Evolutionary conservation across 2,797 vertebrate genomes (phyloP).

Genomic region (Mus spretus): DNA sequence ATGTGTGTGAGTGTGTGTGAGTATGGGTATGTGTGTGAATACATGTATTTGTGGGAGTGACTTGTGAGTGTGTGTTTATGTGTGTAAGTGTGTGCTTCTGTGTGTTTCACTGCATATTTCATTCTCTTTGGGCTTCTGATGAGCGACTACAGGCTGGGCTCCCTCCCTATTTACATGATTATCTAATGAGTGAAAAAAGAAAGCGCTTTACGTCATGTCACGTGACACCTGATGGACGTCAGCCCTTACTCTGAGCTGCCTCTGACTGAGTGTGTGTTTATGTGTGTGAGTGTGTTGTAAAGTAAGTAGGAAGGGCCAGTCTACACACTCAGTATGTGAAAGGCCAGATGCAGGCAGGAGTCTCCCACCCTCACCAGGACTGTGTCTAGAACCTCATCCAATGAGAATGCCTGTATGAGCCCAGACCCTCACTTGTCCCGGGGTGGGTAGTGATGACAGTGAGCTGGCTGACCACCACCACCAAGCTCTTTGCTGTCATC

Average conservation of each 20-base stretch:
- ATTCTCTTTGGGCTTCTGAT: no score
- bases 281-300: not conserved
- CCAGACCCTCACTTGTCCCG: not conserved
- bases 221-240: no score
- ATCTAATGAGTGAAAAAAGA: no score
- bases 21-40: not conserved
- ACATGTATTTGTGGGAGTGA: no score
- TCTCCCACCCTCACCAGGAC: no score
- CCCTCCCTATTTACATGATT: no score
- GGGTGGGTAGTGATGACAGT: not conserved
- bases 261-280: not conserved
- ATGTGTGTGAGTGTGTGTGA: not conserved
- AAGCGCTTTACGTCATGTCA: no score
- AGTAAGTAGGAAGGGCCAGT: not conserved
- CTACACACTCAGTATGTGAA: not conserved
- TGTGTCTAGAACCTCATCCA: not conserved
- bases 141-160: no score
- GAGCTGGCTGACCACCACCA: not conserved
- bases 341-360: accelerated
- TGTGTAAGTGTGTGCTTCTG: not conserved
- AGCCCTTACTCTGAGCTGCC: no score
- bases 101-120: no score
- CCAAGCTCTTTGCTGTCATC: not conserved
- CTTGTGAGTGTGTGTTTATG: no score
- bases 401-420: not conserved